These are phyloP conservation scores for Saxicola maurus DNA, from an alignment of 2,797 vertebrate species.

Conservation along the genomic window DNA sequence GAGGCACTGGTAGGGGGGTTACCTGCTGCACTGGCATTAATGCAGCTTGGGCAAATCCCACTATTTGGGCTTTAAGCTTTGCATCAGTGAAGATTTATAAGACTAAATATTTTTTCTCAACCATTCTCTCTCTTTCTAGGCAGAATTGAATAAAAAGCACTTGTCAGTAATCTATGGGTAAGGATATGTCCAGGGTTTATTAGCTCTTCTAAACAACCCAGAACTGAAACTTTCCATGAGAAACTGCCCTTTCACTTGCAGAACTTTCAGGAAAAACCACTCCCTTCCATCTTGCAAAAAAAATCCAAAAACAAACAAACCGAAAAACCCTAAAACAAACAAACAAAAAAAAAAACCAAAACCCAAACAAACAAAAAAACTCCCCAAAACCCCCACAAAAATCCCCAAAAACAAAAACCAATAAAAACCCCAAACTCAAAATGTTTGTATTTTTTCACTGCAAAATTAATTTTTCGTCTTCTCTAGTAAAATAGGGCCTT, in stretches of 20 bases:
- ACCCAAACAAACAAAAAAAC: no score
- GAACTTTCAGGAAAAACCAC: neutral
- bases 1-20: neutral
- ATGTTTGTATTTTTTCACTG: neutral
- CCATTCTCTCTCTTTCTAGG: neutral
- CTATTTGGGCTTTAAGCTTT: neutral
- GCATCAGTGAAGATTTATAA: neutral
- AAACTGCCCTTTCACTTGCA: neutral
- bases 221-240: neutral
- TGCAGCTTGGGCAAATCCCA: rapidly evolving
- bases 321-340: neutral
- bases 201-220: neutral
- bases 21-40: neutral
- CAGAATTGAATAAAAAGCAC: neutral
- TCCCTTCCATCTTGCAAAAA: neutral
- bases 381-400: neutral
- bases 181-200: neutral
- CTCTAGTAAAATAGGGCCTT: neutral
- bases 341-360: no score
- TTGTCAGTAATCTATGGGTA: neutral
- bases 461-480: neutral
- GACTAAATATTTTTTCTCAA: neutral
- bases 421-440: neutral
- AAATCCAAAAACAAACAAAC: neutral
- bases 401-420: neutral